Base-by-base conservation (phyloP, 2,113 vertebrate species). In the Chitala chitala region DNA sequence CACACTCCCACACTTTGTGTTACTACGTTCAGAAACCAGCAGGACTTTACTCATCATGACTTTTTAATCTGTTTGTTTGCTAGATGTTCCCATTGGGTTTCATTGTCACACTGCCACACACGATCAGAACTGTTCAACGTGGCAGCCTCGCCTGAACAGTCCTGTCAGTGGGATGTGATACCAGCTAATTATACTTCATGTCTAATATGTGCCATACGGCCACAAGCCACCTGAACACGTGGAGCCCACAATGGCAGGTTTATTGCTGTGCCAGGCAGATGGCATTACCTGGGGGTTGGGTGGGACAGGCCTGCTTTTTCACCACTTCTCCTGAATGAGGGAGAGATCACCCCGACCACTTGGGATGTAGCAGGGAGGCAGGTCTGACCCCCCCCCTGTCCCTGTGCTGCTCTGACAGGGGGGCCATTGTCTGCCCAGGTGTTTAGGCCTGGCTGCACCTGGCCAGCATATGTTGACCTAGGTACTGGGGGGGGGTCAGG, bases 271-370 rank as follows among this genome's bases (percentile, higher is more conserved):
- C 36, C 24, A 58, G 40, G 55, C 36, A n/a, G 71, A 10, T 70
- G 15, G 44, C 13, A 5, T 22, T 17, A 31, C 31, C 33, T 71
- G 53, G 12, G 15, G 20, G 17, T 40, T n/a, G 53, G 6, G n/a
- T 3, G 36, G 15, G 63, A 42, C 5, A 29, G 31, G 50, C 29
- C 31, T 20, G 59, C 46, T 69, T 29, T 68, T 74, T 84, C 80
- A 80, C 71, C 80, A 75, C 74, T 10, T 33, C 59, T 9, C 55
- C 72, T 78, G 74, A 72, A 75, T 59, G 4, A 75, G 58, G 64
- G 75, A 75, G 73, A 65, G 68, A 76, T 76, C 74, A 69, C 42
- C 44, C 13, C 72, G 75, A 53, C 40, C 6, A 8, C 22, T 17
- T 71, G 50, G 48, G n/a, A 36, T 9, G 15, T 5, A 31, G 10